phyloP scores from a whole-genome alignment of 2,113 vertebrate species.

The Barbus barbus region DNA sequence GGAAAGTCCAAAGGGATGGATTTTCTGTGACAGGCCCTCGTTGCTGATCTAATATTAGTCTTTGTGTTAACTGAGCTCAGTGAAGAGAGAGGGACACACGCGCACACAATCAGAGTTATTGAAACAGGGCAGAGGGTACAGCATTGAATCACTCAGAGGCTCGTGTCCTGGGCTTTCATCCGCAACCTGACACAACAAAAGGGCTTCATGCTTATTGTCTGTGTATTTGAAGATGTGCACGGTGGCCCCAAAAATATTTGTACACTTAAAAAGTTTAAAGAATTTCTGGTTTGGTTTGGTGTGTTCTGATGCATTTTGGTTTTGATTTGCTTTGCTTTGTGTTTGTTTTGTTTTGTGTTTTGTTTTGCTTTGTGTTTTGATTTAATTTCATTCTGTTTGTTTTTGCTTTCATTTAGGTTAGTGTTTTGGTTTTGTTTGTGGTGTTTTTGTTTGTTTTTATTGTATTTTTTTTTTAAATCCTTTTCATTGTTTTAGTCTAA shows the following conservation, averaged over 20 bases:
- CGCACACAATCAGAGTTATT: slow-evolving; percentile 16
- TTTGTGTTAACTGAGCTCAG: slow-evolving; percentile 31
- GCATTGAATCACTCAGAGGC: neutral
- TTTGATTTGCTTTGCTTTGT: neutral
- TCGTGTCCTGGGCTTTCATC: slow-evolving; percentile 1
- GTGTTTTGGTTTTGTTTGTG: too few relatives aligned
- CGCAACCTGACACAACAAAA: neutral
- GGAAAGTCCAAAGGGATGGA: neutral
- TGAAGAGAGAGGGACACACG: slow-evolving; percentile 15
- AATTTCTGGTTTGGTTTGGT: neutral
- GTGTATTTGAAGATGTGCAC: neutral
- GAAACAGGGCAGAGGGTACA: slow-evolving; percentile 23
- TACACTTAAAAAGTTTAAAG: neutral
- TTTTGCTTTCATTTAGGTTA: too few relatives aligned
- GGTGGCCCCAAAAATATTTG: neutral
- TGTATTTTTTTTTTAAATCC: neutral
- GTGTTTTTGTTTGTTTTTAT: neutral
- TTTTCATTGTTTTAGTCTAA: neutral
- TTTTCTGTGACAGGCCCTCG: slow-evolving; percentile 32
- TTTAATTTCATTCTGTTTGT: too few relatives aligned
- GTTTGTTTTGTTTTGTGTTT: too few relatives aligned
- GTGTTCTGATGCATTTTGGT: neutral
- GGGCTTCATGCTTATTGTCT: neutral
- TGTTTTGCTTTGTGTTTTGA: too few relatives aligned
- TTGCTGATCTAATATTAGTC: slow-evolving; percentile 45